These are phyloP conservation scores for Scatophagus argus DNA, from an alignment of 2,113 vertebrate species.

Conservation along the genomic window DNA sequence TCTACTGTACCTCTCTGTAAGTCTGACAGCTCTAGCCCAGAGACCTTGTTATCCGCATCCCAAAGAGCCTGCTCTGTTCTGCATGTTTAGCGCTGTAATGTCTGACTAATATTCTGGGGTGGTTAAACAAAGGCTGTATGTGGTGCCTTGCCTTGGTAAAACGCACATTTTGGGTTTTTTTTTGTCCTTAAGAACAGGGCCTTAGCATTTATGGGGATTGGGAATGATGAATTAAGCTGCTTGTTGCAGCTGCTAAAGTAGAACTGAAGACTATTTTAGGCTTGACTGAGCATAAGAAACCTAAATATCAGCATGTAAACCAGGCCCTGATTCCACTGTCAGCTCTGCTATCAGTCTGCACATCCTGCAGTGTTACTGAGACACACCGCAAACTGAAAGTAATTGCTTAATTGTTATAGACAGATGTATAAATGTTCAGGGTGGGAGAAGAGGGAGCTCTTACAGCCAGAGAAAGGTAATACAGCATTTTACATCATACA, in stretches of 20 bases:
- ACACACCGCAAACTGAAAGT: constrained; percentile 31
- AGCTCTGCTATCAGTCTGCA: constrained; percentile 1
- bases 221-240: constrained; percentile 38
- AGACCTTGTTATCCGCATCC: constrained; percentile 56
- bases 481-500: constrained; percentile 28
- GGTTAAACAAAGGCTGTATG: constrained; percentile 60
- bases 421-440: background rate
- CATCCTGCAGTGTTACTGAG: constrained; percentile 2
- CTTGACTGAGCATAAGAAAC: constrained; percentile 32
- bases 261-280: constrained; percentile 2
- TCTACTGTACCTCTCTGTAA: constrained; percentile 42
- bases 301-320: constrained; percentile 54
- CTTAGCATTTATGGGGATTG: constrained; percentile 27
- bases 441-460: constrained; percentile 10
- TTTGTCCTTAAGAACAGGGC: constrained; percentile 23
- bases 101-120: constrained; percentile 61
- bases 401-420: constrained; percentile 27
- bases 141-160: constrained; percentile 75
- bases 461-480: constrained; percentile 13
- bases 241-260: constrained; percentile 33
- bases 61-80: constrained; percentile 62
- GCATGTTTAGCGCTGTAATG: constrained; percentile 69
- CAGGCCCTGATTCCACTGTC: constrained; percentile 38
- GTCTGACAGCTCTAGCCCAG: constrained; percentile 44
- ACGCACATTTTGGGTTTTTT: constrained; percentile 59